Percentiles rank a stretch among this genome's conserved stretches.
phyloP scores from a whole-genome alignment of 2,113 vertebrate genomes.

The Ceyx melanurus region DNA sequence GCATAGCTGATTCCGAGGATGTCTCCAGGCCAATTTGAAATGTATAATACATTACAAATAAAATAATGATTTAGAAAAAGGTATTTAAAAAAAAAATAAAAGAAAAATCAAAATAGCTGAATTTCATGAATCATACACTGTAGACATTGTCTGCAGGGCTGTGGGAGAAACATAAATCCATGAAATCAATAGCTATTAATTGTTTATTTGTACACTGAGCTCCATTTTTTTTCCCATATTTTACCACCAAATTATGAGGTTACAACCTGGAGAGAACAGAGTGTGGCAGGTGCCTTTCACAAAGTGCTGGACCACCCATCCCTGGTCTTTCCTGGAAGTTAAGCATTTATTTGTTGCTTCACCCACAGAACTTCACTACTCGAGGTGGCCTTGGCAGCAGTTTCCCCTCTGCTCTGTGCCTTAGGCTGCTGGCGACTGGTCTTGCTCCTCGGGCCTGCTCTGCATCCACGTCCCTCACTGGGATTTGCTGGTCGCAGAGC shows the following conservation, averaged over 20 bases:
- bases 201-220: not conserved
- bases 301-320: accelerated
- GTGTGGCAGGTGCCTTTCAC: accelerated
- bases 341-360: not conserved
- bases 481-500: accelerated
- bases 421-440: accelerated
- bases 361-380: accelerated
- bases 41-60: constrained; percentile 14
- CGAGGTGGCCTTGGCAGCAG: accelerated
- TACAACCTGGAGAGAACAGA: no score
- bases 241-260: accelerated
- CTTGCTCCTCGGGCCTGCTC: not conserved
- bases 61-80: not conserved
- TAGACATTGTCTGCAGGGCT: not conserved
- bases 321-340: no score
- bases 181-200: constrained; percentile 41
- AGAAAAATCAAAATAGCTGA: not conserved
- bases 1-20: not conserved
- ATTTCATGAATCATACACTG: not conserved
- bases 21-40: constrained; percentile 30
- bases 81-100: not conserved
- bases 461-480: accelerated
- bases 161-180: not conserved
- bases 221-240: not conserved
- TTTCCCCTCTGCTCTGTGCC: no score